These are phyloP conservation scores for Stictocephala bisonia DNA, from an alignment of 2,888 invertebrate species.

Conservation along the genomic window DNA sequence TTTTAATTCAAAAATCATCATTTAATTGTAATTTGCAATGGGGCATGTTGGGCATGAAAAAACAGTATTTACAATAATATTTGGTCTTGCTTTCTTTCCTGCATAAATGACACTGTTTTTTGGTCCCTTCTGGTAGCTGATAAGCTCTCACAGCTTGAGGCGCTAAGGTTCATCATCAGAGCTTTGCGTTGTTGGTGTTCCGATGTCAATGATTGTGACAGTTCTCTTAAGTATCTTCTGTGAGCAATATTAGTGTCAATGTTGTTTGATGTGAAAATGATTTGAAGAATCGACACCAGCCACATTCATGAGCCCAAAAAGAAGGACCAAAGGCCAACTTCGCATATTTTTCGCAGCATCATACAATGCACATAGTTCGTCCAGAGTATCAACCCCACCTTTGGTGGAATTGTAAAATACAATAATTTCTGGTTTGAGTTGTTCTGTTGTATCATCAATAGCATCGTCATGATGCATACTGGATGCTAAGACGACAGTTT, in stretches of 20 bases:
- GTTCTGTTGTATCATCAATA: not conserved
- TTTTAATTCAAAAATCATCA: not conserved
- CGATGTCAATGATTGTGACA: no score
- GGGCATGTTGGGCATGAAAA: not conserved
- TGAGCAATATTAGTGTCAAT: conserved; percentile 3
- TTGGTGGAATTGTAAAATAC: conserved; percentile 25
- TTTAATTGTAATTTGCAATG: conserved; percentile 8
- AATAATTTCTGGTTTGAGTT: conserved; percentile 15
- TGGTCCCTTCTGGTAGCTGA: not conserved
- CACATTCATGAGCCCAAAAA: not conserved
- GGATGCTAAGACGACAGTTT: no score
- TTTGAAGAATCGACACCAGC: not conserved
- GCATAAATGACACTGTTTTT: conserved; percentile 2
- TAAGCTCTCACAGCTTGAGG: not conserved
- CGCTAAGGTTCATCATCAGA: conserved; percentile 6
- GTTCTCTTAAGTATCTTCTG: no score
- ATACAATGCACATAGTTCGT: conserved; percentile 16
- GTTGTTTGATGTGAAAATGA: not conserved
- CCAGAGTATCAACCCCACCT: conserved; percentile 8
- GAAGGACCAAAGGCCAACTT: not conserved
- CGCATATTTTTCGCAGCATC: not conserved
- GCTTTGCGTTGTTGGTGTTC: no score
- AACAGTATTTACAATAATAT: not conserved
- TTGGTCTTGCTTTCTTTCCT: conserved; percentile 13
- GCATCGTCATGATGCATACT: not conserved